These are phyloP conservation scores for Trachymyrmex septentrionalis DNA, from an alignment of 1,140 invertebrate species.

Conservation along the genomic window DNA sequence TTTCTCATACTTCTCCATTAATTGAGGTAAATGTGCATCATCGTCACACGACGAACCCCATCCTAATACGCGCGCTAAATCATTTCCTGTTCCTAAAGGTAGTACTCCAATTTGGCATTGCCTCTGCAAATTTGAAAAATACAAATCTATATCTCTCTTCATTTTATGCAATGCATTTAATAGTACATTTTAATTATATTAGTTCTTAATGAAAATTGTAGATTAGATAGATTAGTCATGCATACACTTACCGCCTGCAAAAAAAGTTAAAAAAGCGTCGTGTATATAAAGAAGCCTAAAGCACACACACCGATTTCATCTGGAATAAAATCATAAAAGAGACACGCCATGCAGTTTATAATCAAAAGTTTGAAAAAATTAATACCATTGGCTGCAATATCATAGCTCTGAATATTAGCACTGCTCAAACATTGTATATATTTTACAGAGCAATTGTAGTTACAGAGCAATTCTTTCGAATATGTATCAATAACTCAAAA, in stretches of 20 bases:
- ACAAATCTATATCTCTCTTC: constrained; percentile 32
- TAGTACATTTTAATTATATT: not conserved
- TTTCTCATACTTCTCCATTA: constrained; percentile 97
- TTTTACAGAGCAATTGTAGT: constrained; percentile 24
- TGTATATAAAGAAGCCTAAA: constrained; percentile 78
- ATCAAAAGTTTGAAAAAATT: constrained; percentile 56
- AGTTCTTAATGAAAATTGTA: not conserved
- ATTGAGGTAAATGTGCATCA: constrained; percentile 96
- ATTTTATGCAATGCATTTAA: not conserved
- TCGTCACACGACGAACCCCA: constrained; percentile 98
- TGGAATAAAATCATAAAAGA: constrained; percentile 80
- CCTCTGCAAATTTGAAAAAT: constrained; percentile 87
- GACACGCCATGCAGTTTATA: constrained; percentile 79
- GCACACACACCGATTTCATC: constrained; percentile 76
- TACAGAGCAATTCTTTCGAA: not conserved
- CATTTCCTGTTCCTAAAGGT: constrained; percentile 98
- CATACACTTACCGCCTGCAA: constrained; percentile 81
- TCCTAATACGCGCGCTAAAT: constrained; percentile 97
- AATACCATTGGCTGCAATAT: constrained; percentile 54
- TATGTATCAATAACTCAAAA: not conserved
- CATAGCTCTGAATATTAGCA: constrained; percentile 27
- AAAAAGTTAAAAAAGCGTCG: constrained; percentile 81
- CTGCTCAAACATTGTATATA: not conserved
- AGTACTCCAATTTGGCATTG: constrained; percentile 97
- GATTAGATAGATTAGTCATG: constrained; percentile 29